Evolutionary conservation across 1,140 invertebrate genomes (phyloP).

Genomic region (Drosophila athabasca): DNA sequence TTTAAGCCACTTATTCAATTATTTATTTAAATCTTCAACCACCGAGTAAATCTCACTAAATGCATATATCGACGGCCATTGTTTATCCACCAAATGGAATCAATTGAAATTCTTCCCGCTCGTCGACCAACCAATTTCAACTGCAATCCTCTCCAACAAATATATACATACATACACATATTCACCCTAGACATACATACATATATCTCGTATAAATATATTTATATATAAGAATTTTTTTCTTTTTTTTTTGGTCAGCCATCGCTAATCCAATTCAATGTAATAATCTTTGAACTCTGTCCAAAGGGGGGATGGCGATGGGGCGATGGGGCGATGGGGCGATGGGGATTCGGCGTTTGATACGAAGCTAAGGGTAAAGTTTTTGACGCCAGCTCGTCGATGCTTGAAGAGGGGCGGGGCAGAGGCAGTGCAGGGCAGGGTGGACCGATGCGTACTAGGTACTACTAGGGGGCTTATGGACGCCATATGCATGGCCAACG

Average conservation of each 20-base stretch:
- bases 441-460: not conserved
- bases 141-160: slow-evolving; percentile 16
- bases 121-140: slow-evolving; percentile 18
- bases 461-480: slow-evolving; percentile 25
- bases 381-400: slow-evolving; percentile 48
- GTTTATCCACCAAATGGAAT: slow-evolving; percentile 42
- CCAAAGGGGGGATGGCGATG: slow-evolving; percentile 6
- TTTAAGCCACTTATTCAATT: slow-evolving; percentile 49
- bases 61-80: slow-evolving; percentile 49
- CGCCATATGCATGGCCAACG: slow-evolving; percentile 53
- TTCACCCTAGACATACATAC: slow-evolving; percentile 16
- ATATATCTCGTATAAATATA: not conserved
- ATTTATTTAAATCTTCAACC: slow-evolving; percentile 43
- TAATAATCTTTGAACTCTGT: slow-evolving; percentile 56
- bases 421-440: not conserved
- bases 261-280: slow-evolving; percentile 56
- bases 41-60: slow-evolving; percentile 42
- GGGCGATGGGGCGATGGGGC: slow-evolving; percentile 1
- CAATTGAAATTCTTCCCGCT: slow-evolving; percentile 31
- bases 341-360: not conserved
- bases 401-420: not conserved
- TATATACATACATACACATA: slow-evolving; percentile 6
- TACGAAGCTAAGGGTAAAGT: slow-evolving; percentile 38
- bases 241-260: slow-evolving; percentile 14
- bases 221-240: not conserved